phyloP scores from a whole-genome alignment of 2,797 vertebrate species.

The Falco biarmicus region DNA sequence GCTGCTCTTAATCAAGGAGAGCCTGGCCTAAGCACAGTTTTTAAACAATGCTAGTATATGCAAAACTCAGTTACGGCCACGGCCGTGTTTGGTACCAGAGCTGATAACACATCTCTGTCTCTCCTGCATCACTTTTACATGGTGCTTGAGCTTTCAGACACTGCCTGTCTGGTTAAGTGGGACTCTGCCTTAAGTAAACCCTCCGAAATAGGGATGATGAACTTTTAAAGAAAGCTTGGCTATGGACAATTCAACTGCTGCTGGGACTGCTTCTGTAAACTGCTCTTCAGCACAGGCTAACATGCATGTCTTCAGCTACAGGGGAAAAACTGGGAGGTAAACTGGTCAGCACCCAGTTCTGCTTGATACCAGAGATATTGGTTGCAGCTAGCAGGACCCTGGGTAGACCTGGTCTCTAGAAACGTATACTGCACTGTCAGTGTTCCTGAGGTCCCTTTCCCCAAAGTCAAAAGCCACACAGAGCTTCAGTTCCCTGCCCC shows the following conservation, averaged over 20 bases:
- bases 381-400: neutral
- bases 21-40: neutral
- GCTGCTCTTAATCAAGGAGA: conserved; percentile 19
- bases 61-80: neutral
- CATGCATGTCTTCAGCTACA: accelerated
- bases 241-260: neutral
- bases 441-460: neutral
- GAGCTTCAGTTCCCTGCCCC: neutral
- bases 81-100: neutral
- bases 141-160: neutral
- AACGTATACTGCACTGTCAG: neutral
- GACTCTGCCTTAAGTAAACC: neutral
- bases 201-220: neutral
- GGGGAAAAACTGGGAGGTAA: neutral
- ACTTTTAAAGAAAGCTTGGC: neutral
- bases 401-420: neutral
- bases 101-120: neutral
- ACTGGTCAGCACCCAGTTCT: neutral
- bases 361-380: neutral
- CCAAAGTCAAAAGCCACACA: accelerated
- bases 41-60: neutral
- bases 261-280: neutral
- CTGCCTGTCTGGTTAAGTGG: neutral
- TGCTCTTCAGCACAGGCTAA: neutral
- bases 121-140: neutral